Evolutionary conservation across 2,797 vertebrate species (phyloP).

Genomic region (Pristis pectinata): DNA sequence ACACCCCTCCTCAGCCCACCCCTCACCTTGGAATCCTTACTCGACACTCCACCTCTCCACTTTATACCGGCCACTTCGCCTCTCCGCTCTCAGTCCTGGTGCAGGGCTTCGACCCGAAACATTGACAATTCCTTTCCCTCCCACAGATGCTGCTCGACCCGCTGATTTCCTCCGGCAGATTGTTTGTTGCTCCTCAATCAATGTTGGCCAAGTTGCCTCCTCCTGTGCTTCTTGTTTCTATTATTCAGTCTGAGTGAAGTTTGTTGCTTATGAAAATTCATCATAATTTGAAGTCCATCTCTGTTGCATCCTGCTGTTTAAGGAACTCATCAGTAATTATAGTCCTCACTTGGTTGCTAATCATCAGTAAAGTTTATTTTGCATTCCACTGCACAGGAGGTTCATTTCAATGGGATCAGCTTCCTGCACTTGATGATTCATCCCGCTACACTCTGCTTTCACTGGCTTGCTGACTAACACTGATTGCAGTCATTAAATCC

Average conservation of each 20-base stretch:
- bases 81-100: too few species aligned
- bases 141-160: too few species aligned
- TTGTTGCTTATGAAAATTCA: background rate
- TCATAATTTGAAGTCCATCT: background rate
- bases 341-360: background rate
- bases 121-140: too few species aligned
- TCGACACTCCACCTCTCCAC: too few species aligned
- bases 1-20: too few species aligned
- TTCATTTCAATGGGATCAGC: background rate
- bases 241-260: background rate
- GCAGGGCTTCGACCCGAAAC: too few species aligned
- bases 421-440: background rate
- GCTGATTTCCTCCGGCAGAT: too few species aligned
- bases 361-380: background rate
- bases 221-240: background rate
- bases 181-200: too few species aligned
- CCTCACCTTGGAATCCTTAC: too few species aligned
- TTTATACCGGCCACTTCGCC: too few species aligned
- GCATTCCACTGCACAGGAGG: background rate
- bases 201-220: background rate
- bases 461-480: background rate
- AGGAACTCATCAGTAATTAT: background rate
- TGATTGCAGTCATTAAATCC: constrained; percentile 26
- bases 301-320: background rate
- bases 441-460: background rate